phyloP scores from a whole-genome alignment of 2,113 vertebrate genomes.

The Gopherus flavomarginatus region DNA sequence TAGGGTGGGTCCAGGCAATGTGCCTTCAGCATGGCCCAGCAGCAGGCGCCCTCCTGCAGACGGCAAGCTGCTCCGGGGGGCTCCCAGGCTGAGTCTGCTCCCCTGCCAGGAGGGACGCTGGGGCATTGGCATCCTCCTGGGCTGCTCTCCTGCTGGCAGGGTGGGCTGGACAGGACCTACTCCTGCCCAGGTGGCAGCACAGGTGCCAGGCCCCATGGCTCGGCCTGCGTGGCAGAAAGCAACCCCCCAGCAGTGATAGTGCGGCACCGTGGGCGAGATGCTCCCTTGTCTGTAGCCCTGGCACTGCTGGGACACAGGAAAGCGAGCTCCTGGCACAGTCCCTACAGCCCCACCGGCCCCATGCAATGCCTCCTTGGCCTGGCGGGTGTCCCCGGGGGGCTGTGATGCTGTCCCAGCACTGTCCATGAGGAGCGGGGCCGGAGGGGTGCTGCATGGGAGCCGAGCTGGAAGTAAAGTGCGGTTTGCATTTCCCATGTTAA shows the following conservation, averaged over 20 bases:
- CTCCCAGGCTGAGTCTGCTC: background rate
- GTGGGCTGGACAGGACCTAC: background rate
- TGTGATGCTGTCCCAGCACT: background rate
- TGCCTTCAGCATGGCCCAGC: slow-evolving; percentile 63
- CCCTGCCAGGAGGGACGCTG: background rate
- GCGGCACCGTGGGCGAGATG: no score
- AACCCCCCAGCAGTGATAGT: background rate
- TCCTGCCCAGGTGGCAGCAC: background rate
- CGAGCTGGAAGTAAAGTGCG: background rate
- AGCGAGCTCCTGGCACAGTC: slow-evolving; percentile 25
- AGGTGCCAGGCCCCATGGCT: background rate
- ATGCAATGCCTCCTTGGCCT: background rate
- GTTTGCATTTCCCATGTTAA: background rate
- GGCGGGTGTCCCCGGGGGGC: background rate
- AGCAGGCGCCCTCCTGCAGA: background rate
- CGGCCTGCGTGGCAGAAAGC: background rate
- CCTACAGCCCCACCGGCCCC: background rate
- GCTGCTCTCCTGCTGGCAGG: fast-evolving
- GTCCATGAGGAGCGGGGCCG: background rate
- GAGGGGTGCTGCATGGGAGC: background rate
- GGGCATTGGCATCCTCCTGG: background rate
- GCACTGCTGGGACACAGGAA: slow-evolving; percentile 19
- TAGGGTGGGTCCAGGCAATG: slow-evolving; percentile 29
- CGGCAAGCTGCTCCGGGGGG: background rate
- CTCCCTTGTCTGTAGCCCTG: background rate